Base-by-base conservation (phyloP, 2,797 vertebrate species). In the Gila robusta region DNA sequence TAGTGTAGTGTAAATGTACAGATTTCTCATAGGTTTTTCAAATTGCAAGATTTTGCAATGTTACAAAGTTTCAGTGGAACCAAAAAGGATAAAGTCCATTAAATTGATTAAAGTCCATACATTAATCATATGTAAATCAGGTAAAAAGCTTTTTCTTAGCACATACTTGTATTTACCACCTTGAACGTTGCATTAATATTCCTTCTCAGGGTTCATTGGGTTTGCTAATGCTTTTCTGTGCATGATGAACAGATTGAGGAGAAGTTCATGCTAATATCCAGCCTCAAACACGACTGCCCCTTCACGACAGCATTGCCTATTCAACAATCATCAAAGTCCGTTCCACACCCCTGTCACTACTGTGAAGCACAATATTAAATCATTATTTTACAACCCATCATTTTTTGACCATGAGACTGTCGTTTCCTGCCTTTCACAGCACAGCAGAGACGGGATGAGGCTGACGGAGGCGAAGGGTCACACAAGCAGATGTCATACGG, bases 351-450 rank as follows among this genome's bases (percentile, higher is more conserved):
- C 70, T 89, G 81, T 83, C 88, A 83, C 79, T 81, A 86, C 79
- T 71, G 52, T 52, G 86, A 82, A 83, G 84, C 56, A 37, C 28
- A 78, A 64, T 88, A 81, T 84, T 81, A 87, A 87, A 86, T 87
- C 83, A 84, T 39, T 35, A 84, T 90, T 90, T 90, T 89, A 90
- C 54, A 70, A 90, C 81, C 82, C 54, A 77, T 83, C 79, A 54
- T 85, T 88, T 85, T 89, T 80, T 78, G 62, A 74, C 62, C 84
- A 62, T 82, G 73, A 86, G 82, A 35, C 81, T 88, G 86, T 88
- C 74, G 74, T 71, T 85, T 79, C 83, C 49, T 85, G 74, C 35
- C 41, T 80, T 79, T 89, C 70, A 86, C 71, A 78, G 82, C 49
- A n/a, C 81, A 41, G 82, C 66, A 88, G 78, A 86, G 76, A 73